Base-by-base conservation (phyloP, 1,140 invertebrate genomes). In the Bombus breviceps region DNA sequence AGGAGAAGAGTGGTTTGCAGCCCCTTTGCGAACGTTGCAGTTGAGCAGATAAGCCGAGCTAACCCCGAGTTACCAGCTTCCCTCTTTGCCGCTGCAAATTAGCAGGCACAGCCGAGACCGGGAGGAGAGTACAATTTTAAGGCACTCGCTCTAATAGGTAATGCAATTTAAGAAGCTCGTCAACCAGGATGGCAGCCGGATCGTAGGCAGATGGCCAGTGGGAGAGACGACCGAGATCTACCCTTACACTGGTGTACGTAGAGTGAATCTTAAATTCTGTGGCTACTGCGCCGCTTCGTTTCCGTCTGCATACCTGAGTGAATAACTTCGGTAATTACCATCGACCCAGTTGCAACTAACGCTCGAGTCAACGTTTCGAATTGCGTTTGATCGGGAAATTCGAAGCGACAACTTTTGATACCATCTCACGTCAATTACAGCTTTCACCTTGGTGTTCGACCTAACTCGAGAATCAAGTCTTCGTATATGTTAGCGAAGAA, bases 321-420 rank as follows among this genome's bases (percentile, higher is more conserved):
- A 89, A 89, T 90, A 90, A 89, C 86, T 89, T 82, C 62, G 64
- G 86, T 90, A 89, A 90, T 90, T 88, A 89, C 88, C 73, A 77
- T 74, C 71, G 86, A 88, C 86, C 88, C 41, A 88, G 77, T 89
- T 90, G 41, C 64, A n/a, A 81, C 41, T 39, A 39, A 37, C 41
- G n/a, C 28, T 39, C 43, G 13, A 41, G 59, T 75, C 62, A 62
- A 57, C 75, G 32, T 74, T 74, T 87, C 81, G 32, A 73, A 76
- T 87, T n/a, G 34, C 34, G 66, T 68, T 68, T 59, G 66, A 86
- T 78, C 68, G 15, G n/a, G 13, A 15, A 34, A 53, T 25, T 18
- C 25, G 69, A 32, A 59, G 76, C 39, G 73, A 79, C n/a, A 53
- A 75, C 43, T 83, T 53, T 76, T 78, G 76, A 78, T 79, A 59